Evolutionary conservation across 2,113 vertebrate genomes (phyloP).

Genomic region (Marmota monax): DNA sequence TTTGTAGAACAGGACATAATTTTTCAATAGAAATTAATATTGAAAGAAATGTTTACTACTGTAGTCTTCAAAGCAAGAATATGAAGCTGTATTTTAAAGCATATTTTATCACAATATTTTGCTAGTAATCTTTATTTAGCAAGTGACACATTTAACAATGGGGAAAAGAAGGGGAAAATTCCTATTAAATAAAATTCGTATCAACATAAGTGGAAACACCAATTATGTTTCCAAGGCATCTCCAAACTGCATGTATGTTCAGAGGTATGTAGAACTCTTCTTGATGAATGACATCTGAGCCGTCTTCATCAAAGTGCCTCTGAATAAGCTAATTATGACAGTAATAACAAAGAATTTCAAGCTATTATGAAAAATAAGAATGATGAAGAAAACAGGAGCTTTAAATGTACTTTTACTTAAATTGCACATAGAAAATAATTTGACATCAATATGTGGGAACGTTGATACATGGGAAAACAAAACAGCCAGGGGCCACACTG

Average conservation of each 20-base stretch:
- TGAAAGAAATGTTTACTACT: background rate
- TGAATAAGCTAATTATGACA: background rate
- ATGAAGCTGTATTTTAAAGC: slow-evolving; percentile 32
- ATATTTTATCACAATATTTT: background rate
- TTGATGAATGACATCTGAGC: background rate
- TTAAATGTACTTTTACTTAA: background rate
- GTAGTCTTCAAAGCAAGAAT: background rate
- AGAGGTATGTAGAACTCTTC: background rate
- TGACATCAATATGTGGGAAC: background rate
- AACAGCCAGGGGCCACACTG: background rate
- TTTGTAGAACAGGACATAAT: background rate
- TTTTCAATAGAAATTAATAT: slow-evolving; percentile 41
- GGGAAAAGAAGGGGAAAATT: background rate
- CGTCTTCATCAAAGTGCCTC: background rate
- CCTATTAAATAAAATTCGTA: background rate
- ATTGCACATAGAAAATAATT: background rate
- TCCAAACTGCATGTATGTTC: background rate
- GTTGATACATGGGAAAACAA: background rate
- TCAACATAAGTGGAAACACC: background rate
- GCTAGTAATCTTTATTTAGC: background rate
- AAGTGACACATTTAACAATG: background rate
- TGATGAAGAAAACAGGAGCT: background rate
- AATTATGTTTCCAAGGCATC: background rate
- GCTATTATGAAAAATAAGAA: background rate
- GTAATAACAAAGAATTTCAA: background rate